These are phyloP conservation scores for Synchiropus splendidus DNA, from an alignment of 2,113 vertebrate species.

Conservation along the genomic window DNA sequence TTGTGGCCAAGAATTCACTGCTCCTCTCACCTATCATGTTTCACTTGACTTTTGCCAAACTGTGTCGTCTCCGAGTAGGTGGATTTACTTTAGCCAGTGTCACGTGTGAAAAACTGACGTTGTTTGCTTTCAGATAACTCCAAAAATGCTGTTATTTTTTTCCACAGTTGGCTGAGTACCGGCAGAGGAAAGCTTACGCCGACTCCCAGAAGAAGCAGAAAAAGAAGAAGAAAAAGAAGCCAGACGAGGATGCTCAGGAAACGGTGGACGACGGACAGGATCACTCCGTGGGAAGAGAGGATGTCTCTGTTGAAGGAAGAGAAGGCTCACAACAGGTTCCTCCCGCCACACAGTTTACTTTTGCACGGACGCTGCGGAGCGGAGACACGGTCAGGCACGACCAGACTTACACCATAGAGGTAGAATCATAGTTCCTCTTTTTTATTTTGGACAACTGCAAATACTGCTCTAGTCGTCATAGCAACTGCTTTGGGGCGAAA, in stretches of 20 bases:
- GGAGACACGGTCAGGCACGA: constrained; percentile 73
- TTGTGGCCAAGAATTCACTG: constrained; percentile 5
- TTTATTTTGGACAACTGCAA: too few relatives aligned
- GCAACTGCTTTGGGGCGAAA: too few relatives aligned
- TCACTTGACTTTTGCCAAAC: constrained; percentile 42
- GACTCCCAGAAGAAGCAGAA: constrained; percentile 86
- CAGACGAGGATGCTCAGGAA: constrained; percentile 54
- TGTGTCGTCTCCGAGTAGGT: constrained; percentile 47
- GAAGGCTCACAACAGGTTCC: constrained; percentile 43
- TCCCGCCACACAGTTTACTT: constrained; percentile 64
- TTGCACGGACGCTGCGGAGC: constrained; percentile 66
- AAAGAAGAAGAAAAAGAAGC: constrained; percentile 76
- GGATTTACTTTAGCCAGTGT: background rate
- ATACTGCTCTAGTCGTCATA: too few relatives aligned
- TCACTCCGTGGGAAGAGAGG: constrained; percentile 49
- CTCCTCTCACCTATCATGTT: constrained; percentile 33
- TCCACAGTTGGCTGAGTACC: constrained; percentile 85
- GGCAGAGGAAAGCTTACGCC: constrained; percentile 82
- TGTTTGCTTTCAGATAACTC: too few relatives aligned
- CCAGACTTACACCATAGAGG: constrained; percentile 78
- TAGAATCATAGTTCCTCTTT: constrained; percentile 41
- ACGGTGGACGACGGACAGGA: constrained; percentile 45
- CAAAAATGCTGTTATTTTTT: too few relatives aligned
- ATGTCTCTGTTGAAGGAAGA: constrained; percentile 34
- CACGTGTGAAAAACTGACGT: background rate